Base-by-base conservation (phyloP, 2,113 vertebrate genomes). In the Clinocottus analis region DNA sequence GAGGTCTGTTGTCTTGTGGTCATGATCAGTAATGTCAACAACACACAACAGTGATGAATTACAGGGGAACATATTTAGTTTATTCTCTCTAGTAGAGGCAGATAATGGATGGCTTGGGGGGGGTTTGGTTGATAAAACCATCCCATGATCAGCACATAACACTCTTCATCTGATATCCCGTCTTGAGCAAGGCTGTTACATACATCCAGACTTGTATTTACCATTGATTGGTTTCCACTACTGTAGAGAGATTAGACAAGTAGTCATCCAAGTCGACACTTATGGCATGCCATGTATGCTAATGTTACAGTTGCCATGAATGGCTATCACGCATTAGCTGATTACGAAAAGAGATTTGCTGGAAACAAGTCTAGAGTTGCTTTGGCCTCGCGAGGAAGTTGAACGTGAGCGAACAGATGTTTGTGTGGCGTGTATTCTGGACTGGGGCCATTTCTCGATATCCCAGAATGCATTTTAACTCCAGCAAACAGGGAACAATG, bases 1-100 rank as follows among this genome's bases (percentile, higher is more conserved):
- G 75, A 39, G 37, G 55, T 55, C 31, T 56, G 62, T n/a, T 72
- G 60, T 77, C 60, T 70, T 51, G 25, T 11, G 0, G n/a, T 64
- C 37, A 69, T 73, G 66, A 75, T 65, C 53, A n/a, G 58, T 58
- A 8, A 66, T 60, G 37, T 60, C 45, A 72, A 17, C 19, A 55
- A 60, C 71, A 41, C 25, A 23, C 17, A 56, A 31, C 47, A 27
- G 1, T 53, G 25, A 25, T 35, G 1, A 41, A 7, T 23, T 45
- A 5, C 5, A 67, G 27, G 1, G 16, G 19, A 10, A 27, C 8
- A 3, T 27, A 27, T 31, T 23, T 23, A 0, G 19, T 61, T 35
- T 61, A 19, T 35, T 63, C 2, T 14, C 19, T 63, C 10, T 3
- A 10, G 23, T 47, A 51, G 72, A 41, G 21, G 10, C 21, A 53